Conservation (phyloP, 2,888 invertebrate genomes). For the Agrypnus murinus region DNA sequence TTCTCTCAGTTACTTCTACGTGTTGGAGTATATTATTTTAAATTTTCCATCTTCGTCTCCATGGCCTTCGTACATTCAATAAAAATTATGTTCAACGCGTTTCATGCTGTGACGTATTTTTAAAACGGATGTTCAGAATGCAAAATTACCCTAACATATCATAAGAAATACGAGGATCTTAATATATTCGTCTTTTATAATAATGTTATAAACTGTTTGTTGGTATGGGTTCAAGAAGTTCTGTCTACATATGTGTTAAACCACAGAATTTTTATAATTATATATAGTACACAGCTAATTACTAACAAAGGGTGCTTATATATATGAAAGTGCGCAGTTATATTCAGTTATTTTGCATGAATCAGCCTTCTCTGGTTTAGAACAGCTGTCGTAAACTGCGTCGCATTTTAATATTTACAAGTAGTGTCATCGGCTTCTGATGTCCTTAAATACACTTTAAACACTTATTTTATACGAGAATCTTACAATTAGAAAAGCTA, state of each 20-base stretch:
- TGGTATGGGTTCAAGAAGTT: background rate
- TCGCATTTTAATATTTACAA: conserved; percentile 51
- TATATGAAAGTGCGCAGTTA: conserved; percentile 53
- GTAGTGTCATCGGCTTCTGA: conserved; percentile 49
- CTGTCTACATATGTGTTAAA: conserved; percentile 20
- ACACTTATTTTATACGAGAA: no score
- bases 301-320: conserved; percentile 51
- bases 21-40: no score
- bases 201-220: no score
- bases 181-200: conserved; percentile 14
- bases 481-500: no score
- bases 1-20: conserved; percentile 15
- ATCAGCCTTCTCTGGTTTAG: conserved; percentile 45
- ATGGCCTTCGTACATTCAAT: background rate
- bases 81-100: conserved; percentile 36
- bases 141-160: conserved; percentile 16
- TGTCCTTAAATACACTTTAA: no score
- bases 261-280: conserved; percentile 46
- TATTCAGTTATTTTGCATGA: conserved; percentile 55
- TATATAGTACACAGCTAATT: conserved; percentile 51
- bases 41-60: no score
- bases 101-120: conserved; percentile 27
- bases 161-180: conserved; percentile 15
- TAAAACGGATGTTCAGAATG: conserved; percentile 26
- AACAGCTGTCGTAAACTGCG: conserved; percentile 54